phyloP scores from a whole-genome alignment of 2,113 vertebrate species.

The Cyanoramphus novaezelandiae region DNA sequence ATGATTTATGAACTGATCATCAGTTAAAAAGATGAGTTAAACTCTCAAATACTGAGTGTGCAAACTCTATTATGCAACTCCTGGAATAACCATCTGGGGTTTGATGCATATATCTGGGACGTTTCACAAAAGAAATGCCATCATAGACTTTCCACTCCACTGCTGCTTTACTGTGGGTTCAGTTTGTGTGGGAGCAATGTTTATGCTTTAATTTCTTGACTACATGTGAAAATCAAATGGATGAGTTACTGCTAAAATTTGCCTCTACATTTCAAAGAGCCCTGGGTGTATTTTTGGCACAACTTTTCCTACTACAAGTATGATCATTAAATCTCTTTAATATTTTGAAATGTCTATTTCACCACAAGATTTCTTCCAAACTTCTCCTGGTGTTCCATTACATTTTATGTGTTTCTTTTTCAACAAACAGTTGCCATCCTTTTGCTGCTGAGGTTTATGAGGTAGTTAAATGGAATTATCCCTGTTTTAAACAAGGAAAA shows the following conservation, averaged over 20 bases:
- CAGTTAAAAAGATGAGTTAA: slow-evolving; percentile 2
- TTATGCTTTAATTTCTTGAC: background rate
- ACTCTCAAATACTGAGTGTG: background rate
- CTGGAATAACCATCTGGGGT: background rate
- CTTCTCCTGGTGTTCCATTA: background rate
- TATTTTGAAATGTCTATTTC: background rate
- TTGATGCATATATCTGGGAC: background rate
- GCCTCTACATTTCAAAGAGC: background rate
- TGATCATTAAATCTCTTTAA: background rate
- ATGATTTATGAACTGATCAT: background rate
- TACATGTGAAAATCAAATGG: background rate
- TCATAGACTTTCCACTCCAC: background rate
- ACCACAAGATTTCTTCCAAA: background rate
- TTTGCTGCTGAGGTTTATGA: background rate
- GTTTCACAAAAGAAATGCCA: background rate
- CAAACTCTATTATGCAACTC: background rate
- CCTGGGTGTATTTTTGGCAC: background rate
- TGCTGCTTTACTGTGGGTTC: background rate
- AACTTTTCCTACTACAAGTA: background rate
- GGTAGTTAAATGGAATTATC: background rate
- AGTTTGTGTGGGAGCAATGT: background rate
- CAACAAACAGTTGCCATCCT: background rate
- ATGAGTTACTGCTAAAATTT: background rate
- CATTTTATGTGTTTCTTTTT: background rate
- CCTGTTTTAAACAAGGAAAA: background rate